Evolutionary conservation across 1,140 invertebrate species (phyloP).

Genomic region (Stegodyphus dumicola): DNA sequence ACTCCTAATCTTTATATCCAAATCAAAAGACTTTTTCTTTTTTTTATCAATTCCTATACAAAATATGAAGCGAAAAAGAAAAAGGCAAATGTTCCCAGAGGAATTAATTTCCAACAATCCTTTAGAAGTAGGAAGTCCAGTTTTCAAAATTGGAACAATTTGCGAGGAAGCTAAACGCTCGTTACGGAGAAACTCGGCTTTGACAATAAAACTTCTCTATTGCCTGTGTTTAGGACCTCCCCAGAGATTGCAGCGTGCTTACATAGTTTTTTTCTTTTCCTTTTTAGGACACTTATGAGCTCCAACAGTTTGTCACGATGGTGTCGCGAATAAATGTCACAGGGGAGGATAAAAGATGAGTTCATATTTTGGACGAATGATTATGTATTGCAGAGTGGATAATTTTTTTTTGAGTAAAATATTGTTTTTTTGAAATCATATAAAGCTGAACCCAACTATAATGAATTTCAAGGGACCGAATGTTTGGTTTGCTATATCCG

Average conservation of each 20-base stretch:
- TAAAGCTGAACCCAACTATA: no score
- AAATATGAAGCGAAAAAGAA: background rate
- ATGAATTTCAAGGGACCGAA: no score
- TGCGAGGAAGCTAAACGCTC: conserved; percentile 59
- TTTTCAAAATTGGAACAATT: conserved; percentile 60
- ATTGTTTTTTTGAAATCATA: background rate
- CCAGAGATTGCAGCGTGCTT: conserved; percentile 17
- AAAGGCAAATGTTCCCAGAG: conserved; percentile 11
- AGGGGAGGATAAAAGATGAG: background rate
- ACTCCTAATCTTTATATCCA: no score
- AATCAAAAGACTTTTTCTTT: background rate
- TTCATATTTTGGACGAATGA: background rate
- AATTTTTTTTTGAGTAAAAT: background rate
- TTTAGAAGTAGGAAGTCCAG: conserved; percentile 12
- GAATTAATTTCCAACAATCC: conserved; percentile 46
- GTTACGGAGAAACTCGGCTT: conserved; percentile 50
- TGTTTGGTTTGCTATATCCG: no score
- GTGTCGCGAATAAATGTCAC: conserved; percentile 27
- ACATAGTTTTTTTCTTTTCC: conserved; percentile 22
- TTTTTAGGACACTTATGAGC: conserved; percentile 40
- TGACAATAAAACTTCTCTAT: conserved; percentile 54
- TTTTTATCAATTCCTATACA: background rate
- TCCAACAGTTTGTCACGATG: conserved; percentile 36
- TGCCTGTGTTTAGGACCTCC: conserved; percentile 46
- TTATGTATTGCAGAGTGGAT: background rate